These are phyloP conservation scores for Alces alces DNA, from an alignment of 2,113 vertebrate species.

Conservation along the genomic window DNA sequence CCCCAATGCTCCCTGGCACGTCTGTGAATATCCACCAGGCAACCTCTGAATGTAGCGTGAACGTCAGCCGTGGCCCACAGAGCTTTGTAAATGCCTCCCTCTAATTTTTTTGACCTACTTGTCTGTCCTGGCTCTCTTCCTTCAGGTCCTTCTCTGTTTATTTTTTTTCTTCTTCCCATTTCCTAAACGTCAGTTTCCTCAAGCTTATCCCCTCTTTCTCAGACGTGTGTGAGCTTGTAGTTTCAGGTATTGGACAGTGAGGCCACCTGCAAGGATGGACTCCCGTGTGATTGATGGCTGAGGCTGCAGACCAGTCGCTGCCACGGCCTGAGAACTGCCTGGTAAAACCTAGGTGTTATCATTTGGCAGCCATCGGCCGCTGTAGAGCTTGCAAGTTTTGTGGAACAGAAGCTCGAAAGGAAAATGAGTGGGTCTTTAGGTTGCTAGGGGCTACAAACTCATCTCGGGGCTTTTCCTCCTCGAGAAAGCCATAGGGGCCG, in stretches of 20 bases:
- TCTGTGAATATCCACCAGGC: not conserved
- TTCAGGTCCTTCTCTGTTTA: not conserved
- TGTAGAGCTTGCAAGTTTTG: not conserved
- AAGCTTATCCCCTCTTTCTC: not conserved
- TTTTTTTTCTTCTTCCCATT: not conserved
- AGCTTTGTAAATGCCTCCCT: not conserved
- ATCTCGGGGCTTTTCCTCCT: not conserved
- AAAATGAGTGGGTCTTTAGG: not conserved
- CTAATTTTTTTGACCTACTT: not conserved
- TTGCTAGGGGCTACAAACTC: not conserved
- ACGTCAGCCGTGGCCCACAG: accelerated
- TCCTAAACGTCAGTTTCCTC: not conserved
- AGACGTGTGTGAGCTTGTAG: not conserved
- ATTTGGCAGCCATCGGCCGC: not conserved
- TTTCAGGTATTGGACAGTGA: not conserved
- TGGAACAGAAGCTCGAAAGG: not conserved
- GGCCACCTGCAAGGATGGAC: not conserved
- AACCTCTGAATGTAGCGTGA: not conserved
- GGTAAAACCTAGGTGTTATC: not conserved
- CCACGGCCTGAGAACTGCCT: not conserved
- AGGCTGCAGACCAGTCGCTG: not conserved
- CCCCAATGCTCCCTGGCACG: not conserved
- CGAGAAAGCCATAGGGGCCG: not conserved
- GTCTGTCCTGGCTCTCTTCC: not conserved
- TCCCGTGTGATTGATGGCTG: accelerated